phyloP scores from a whole-genome alignment of 2,888 invertebrate species.

The Parochlus steinenii region DNA sequence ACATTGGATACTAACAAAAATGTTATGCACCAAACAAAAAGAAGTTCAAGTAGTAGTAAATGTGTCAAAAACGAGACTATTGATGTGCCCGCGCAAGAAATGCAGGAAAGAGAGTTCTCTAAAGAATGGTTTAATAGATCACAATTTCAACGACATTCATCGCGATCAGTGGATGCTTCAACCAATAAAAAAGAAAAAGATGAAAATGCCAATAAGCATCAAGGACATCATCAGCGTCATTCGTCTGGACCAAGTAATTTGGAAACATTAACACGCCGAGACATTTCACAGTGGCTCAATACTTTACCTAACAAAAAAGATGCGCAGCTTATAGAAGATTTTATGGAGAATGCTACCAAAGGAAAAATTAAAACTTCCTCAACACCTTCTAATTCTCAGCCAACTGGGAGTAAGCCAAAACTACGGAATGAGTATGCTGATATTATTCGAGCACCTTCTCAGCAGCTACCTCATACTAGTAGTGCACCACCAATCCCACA shows the following conservation, averaged over 20 bases:
- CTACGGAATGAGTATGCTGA: constrained; percentile 12
- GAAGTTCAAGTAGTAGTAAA: too few species aligned
- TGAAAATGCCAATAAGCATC: constrained; percentile 24
- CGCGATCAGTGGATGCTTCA: constrained; percentile 27
- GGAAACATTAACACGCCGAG: constrained; percentile 25
- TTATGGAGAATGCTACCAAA: constrained; percentile 11
- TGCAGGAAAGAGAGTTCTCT: constrained; percentile 16
- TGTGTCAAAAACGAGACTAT: neutral
- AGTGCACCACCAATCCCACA: constrained; percentile 18
- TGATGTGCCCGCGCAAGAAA: neutral
- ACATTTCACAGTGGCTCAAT: constrained; percentile 25
- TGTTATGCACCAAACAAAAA: too few species aligned
- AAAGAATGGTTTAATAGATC: constrained; percentile 29
- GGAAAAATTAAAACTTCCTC: constrained; percentile 3
- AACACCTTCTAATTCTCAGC: neutral
- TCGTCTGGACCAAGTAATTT: constrained; percentile 30
- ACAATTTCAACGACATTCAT: constrained; percentile 29
- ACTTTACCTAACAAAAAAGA: constrained; percentile 9
- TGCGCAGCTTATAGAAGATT: constrained; percentile 6
- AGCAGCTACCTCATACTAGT: constrained; percentile 5
- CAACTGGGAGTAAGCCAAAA: constrained; percentile 7
- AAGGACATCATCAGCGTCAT: constrained; percentile 23
- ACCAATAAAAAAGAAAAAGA: constrained; percentile 22
- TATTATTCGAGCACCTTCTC: constrained; percentile 11
- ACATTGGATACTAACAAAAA: too few species aligned